Evolutionary conservation across 2,113 vertebrate genomes (phyloP), one percentile per base, ranked within the genome.

Genomic region (Actenoides lindsayi): DNA sequence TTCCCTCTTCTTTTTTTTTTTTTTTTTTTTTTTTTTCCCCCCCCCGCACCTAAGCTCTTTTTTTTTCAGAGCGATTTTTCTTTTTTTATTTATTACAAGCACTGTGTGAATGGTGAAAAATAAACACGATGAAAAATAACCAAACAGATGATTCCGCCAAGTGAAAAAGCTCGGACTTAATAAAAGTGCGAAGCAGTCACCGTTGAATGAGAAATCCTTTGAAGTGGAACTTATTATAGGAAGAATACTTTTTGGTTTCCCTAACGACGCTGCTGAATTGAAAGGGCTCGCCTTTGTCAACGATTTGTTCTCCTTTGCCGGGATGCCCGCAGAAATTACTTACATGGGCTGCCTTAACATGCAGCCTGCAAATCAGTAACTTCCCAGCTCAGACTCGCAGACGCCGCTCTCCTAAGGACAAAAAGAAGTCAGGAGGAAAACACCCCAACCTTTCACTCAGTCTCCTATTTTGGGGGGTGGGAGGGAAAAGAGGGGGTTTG

Each of bases 301-400:
- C 99, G 99, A 99, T 99, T 99, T 99, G 99, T 99, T 99, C 99
- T 99, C 99, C 99, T 99, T 99, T 99, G 98, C 99, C 98, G 98
- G 98, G 99, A 99, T 98, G 99, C 98, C 99, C 98, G 98, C 98
- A 99, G 98, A 99, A 99, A 99, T 99, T 98, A 99, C 99, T 99
- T 98, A 99, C 99, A 99, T 97, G 99, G 98, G 98, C 99, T 98
- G 99, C 98, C 99, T 99, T 98, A 98, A 98, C 99, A 98, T 98
- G 98, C 99, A 98, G 99, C 98, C 99, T 98, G 99, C 99, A 99
- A 99, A 99, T 99, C 99, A 99, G 99, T 99, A 98, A 99, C 99
- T 98, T 98, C 97, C 98, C 97, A 98, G 99, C 99, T 99, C 99
- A 99, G 99, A 99, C 99, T 99, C 98, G 98, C 98, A 99, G 99